Conservation (phyloP, 2,113 vertebrate species). For the Cochlearius cochlearius region DNA sequence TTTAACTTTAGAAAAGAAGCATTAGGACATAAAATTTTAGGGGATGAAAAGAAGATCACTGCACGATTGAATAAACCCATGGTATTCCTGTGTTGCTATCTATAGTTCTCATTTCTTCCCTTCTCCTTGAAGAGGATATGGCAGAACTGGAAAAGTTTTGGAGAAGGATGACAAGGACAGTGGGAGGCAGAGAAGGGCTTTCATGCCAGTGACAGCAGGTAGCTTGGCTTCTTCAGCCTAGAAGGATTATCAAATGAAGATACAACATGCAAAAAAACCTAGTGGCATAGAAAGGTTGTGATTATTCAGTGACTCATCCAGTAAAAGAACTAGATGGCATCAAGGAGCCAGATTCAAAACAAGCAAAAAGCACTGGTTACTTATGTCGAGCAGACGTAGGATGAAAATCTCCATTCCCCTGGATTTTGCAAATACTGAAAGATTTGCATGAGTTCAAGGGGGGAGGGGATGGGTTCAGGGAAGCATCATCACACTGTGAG, state of each 20-base stretch:
- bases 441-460: neutral
- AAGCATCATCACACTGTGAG: neutral
- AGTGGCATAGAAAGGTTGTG: neutral
- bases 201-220: neutral
- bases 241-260: neutral
- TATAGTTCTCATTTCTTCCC: neutral
- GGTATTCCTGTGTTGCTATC: neutral
- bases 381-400: rapidly evolving
- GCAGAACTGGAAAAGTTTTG: neutral
- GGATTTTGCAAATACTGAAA: neutral
- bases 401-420: neutral
- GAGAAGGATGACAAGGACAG: neutral
- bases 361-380: neutral
- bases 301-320: neutral
- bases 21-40: neutral
- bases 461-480: neutral
- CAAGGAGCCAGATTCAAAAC: neutral
- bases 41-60: neutral
- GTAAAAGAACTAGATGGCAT: neutral
- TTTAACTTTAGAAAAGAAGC: neutral
- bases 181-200: neutral
- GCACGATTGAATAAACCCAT: neutral
- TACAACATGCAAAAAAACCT: neutral
- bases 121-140: neutral
- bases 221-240: neutral